phyloP scores from a whole-genome alignment of 2,888 invertebrate species.

The Phyllotreta cruciferae region DNA sequence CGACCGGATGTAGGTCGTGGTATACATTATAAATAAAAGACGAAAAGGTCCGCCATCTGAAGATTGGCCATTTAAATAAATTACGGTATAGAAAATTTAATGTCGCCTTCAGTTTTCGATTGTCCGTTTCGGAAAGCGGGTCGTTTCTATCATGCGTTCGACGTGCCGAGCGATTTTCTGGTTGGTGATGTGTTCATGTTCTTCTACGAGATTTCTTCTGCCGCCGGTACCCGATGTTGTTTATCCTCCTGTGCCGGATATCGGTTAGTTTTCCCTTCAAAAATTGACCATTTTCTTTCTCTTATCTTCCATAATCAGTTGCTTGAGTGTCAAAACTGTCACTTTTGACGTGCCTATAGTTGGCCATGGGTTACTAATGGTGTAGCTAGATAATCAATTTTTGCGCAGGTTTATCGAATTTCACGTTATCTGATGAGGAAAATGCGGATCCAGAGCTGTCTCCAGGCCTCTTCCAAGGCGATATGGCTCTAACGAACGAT shows the following conservation, averaged over 20 bases:
- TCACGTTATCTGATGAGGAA: conserved; percentile 44
- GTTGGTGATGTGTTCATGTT: conserved; percentile 25
- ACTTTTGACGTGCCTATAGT: neutral
- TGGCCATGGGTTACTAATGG: too few relatives aligned
- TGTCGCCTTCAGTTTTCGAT: conserved; percentile 33
- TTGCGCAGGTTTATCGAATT: conserved; percentile 33
- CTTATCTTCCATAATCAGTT: neutral
- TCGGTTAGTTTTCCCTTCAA: conserved; percentile 52
- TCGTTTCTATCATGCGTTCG: conserved; percentile 13
- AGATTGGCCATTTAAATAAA: neutral
- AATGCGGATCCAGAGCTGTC: conserved; percentile 69
- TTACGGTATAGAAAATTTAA: conserved; percentile 26
- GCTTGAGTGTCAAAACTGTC: neutral
- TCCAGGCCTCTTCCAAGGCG: conserved; percentile 72
- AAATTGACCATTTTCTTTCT: neutral
- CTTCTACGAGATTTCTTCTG: conserved; percentile 49
- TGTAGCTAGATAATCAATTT: too few relatives aligned
- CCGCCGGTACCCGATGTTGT: conserved; percentile 60
- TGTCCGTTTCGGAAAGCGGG: conserved; percentile 38
- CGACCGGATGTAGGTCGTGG: conserved; percentile 12
- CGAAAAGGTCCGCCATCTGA: conserved; percentile 8
- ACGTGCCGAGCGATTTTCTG: neutral
- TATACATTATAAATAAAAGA: conserved; percentile 13
- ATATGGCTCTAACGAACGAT: conserved; percentile 71
- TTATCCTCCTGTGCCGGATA: conserved; percentile 61